These are phyloP conservation scores for Aphelocoma coerulescens DNA, from an alignment of 2,113 vertebrate species.

Conservation along the genomic window DNA sequence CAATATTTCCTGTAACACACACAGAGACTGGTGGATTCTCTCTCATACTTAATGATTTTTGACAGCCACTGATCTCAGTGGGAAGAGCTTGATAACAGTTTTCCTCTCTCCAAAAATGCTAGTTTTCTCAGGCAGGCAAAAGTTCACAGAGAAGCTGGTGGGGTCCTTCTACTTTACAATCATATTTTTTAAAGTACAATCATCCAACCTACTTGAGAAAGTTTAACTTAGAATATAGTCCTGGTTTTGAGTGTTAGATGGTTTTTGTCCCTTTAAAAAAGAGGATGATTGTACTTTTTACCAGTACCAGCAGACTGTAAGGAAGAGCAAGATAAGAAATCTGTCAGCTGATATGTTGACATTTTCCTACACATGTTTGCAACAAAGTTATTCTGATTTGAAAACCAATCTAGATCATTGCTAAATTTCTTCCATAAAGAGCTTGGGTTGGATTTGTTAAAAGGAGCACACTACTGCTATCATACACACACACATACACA, in stretches of 20 bases:
- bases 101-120: neutral
- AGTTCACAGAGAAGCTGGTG: neutral
- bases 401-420: conserved; percentile 42
- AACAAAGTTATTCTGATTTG: conserved; percentile 42
- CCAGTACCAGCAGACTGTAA: neutral
- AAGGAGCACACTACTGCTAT: neutral
- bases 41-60: conserved; percentile 68
- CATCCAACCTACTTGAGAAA: neutral
- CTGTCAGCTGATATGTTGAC: conserved; percentile 38
- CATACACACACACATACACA: neutral
- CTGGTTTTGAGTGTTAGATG: neutral
- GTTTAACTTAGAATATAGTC: neutral
- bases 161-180: neutral
- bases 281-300: neutral
- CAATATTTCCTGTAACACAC: conserved; percentile 22
- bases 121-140: neutral
- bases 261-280: conserved; percentile 6
- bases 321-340: conserved; percentile 3
- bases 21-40: conserved; percentile 62
- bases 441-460: neutral
- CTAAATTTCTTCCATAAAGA: conserved; percentile 36
- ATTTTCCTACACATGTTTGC: conserved; percentile 46
- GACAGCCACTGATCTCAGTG: conserved; percentile 65
- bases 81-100: conserved; percentile 42
- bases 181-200: conserved; percentile 1